phyloP scores from a whole-genome alignment of 2,888 invertebrate genomes.

The Cheilosia soror region DNA sequence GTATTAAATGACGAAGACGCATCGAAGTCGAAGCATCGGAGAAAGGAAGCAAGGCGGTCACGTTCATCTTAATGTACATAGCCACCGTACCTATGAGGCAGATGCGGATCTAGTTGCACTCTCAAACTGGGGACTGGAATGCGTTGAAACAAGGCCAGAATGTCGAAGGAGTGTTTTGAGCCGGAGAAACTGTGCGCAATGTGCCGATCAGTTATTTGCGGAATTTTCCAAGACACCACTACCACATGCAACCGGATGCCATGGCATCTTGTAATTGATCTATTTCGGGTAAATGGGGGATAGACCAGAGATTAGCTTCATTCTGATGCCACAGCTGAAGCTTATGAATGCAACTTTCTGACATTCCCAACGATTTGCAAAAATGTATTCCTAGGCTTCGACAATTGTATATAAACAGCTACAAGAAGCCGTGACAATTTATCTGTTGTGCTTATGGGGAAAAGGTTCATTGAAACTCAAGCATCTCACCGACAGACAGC shows the following conservation, averaged over 20 bases:
- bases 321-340: too few species aligned
- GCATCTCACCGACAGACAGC: too few species aligned
- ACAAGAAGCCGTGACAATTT: too few species aligned
- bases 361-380: too few species aligned
- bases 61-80: not conserved
- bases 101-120: constrained; percentile 42
- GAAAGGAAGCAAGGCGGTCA: constrained; percentile 44
- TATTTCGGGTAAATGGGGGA: not conserved
- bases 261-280: constrained; percentile 38
- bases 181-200: constrained; percentile 35
- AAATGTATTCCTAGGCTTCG: too few species aligned
- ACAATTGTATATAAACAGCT: too few species aligned
- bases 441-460: too few species aligned
- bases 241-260: constrained; percentile 42
- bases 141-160: constrained; percentile 65
- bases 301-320: not conserved
- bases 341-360: too few species aligned
- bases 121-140: constrained; percentile 43
- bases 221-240: constrained; percentile 15
- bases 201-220: constrained; percentile 53
- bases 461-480: too few species aligned
- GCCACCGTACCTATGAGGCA: constrained; percentile 2
- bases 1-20: constrained; percentile 29
- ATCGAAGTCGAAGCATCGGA: constrained; percentile 2
- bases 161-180: constrained; percentile 35